These are phyloP conservation scores for Pterocles gutturalis DNA, from an alignment of 2,113 vertebrate species.

Conservation along the genomic window DNA sequence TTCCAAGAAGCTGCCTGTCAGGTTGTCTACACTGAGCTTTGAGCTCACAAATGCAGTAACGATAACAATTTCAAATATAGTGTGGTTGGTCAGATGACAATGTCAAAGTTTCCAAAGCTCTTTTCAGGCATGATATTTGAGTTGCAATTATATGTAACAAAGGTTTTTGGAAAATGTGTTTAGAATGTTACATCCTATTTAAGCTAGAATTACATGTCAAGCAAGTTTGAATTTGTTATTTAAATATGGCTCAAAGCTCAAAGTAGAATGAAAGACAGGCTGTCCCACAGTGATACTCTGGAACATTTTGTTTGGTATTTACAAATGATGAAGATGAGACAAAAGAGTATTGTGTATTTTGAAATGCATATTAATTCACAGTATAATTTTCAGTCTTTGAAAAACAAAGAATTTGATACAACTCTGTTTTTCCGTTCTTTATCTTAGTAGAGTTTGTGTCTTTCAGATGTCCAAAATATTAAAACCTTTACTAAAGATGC, in stretches of 20 bases:
- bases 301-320: not conserved
- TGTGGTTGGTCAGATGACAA: slow-evolving; percentile 34
- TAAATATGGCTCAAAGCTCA: slow-evolving; percentile 5
- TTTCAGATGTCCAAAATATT: not conserved
- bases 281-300: not conserved
- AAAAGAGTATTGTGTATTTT: not conserved
- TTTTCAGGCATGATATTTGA: slow-evolving; percentile 31
- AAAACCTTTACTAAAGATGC: not conserved
- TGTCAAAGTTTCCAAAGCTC: slow-evolving; percentile 35
- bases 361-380: not conserved
- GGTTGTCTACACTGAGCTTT: slow-evolving; percentile 19
- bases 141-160: not conserved
- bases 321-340: not conserved
- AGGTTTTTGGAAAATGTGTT: slow-evolving; percentile 6
- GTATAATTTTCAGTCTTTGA: not conserved
- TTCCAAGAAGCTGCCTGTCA: slow-evolving; percentile 53
- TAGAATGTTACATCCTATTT: slow-evolving; percentile 9
- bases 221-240: slow-evolving; percentile 24
- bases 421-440: not conserved
- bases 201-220: slow-evolving; percentile 4
- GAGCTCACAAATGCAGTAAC: not conserved
- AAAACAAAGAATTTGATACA: not conserved
- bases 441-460: not conserved
- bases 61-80: slow-evolving; percentile 32
- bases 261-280: not conserved